These are phyloP conservation scores for Anthoscopus minutus DNA, from an alignment of 2,113 vertebrate genomes.

Conservation along the genomic window DNA sequence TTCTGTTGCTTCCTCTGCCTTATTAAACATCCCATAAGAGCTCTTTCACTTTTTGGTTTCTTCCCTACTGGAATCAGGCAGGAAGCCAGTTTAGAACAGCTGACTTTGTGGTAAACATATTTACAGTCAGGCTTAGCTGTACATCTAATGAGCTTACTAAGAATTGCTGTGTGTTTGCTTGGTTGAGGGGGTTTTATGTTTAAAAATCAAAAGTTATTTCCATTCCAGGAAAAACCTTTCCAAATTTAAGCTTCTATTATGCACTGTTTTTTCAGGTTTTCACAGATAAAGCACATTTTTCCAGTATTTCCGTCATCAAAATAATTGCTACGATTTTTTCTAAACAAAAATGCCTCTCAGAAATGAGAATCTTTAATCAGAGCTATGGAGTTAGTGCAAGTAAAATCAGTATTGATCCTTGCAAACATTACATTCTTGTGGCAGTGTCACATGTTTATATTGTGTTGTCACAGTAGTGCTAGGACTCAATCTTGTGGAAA, in stretches of 20 bases:
- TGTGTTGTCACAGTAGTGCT: not conserved
- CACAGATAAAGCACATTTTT: not conserved
- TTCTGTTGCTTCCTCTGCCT: slow-evolving; percentile 20
- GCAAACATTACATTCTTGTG: not conserved
- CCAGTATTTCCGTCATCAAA: not conserved
- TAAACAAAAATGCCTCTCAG: not conserved
- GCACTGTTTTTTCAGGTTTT: not conserved
- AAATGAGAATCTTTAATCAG: not conserved
- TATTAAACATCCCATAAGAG: not conserved
- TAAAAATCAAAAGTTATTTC: not conserved
- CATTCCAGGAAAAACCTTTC: not conserved
- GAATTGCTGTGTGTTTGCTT: not conserved
- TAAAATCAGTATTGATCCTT: not conserved
- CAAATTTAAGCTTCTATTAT: not conserved
- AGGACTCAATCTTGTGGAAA: not conserved
- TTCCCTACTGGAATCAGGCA: not conserved
- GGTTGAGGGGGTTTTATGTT: not conserved
- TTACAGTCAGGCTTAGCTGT: slow-evolving; percentile 6
- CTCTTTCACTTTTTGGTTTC: not conserved
- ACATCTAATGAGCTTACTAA: not conserved
- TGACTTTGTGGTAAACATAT: slow-evolving; percentile 12
- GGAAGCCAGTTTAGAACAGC: not conserved
- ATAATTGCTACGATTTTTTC: not conserved
- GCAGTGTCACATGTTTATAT: not conserved
- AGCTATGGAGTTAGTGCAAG: not conserved